Evolutionary conservation across 2,797 vertebrate species (phyloP), one percentile per base, ranked within the genome.

Genomic region (Hippopotamyrus pictus): DNA sequence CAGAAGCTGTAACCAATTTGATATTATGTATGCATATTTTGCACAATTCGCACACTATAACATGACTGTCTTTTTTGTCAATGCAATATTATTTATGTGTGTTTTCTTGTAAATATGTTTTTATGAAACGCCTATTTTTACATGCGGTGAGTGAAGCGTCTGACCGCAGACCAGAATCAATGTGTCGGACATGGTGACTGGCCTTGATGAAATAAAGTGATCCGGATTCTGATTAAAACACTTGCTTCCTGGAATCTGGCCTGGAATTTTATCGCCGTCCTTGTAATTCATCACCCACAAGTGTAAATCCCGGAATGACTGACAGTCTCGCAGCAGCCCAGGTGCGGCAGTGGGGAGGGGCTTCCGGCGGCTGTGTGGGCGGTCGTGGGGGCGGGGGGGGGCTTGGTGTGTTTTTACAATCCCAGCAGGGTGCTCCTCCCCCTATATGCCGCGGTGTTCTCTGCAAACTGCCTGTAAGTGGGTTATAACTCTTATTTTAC

Each of bases 401-500:
- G 51, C 5, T 48, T 12, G 85, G 53, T 25, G 51, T 87, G 85
- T 57, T 59, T 59, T 87, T 87, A 86, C 50, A 57, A 17, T 46
- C 41, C 37, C 86, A 62, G 33, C 37, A 88, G 86, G 86, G 37
- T 62, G 22, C 8, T 87, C n/a, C 1, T 25, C 29, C 37, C n/a
- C 59, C 1, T 48, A 22, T 5, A 65, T 33, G 8, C 33, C 3
- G 7, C 41, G 2, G 33, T 41, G 37, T 59, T 87, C 86, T 41
- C 86, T 46, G 53, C 25, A 89, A 65, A 86, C 44, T 22, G 59
- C 46, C 59, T 51, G 46, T 50, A 86, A 69, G 59, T 65, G 79
- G 88, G 44, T 50, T 84, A 83, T 84, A 85, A 89, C 54, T 89
- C 82, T 48, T 46, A 73, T 50, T 53, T 86, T 86, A 50, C 83